Conservation (phyloP, 2,797 vertebrate genomes). For the Clarias fuscus region DNA sequence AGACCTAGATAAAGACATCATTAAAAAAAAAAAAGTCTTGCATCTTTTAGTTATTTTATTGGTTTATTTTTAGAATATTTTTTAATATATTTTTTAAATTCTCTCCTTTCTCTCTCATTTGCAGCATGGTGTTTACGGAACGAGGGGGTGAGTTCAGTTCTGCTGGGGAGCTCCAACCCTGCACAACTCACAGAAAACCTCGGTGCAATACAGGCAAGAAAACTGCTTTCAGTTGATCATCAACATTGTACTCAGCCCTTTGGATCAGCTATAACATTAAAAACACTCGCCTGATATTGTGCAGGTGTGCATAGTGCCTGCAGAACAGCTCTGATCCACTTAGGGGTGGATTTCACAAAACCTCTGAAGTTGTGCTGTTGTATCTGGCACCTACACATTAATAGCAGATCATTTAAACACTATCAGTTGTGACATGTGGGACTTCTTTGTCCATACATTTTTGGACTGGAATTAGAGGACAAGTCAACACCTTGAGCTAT, state of each 20-base stretch:
- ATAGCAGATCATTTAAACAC: too few species aligned
- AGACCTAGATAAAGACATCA: not conserved
- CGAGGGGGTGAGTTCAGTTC: slow-evolving; percentile 95
- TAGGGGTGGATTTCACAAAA: too few species aligned
- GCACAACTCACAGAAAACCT: slow-evolving; percentile 95
- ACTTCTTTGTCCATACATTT: too few species aligned
- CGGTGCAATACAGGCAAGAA: slow-evolving; percentile 90
- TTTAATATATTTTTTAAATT: not conserved
- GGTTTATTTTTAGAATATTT: not conserved
- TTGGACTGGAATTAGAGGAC: too few species aligned
- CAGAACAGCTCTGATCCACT: too few species aligned
- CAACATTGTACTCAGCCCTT: not conserved
- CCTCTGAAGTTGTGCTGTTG: too few species aligned
- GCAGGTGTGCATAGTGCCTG: too few species aligned
- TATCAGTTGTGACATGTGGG: too few species aligned
- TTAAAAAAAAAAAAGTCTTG: not conserved
- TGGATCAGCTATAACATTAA: too few species aligned
- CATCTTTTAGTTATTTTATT: not conserved
- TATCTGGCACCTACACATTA: too few species aligned
- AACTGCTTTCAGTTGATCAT: not conserved
- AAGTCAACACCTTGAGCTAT: too few species aligned
- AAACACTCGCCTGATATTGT: too few species aligned
- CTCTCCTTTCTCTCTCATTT: not conserved
- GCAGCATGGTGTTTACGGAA: slow-evolving; percentile 97
- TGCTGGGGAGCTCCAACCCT: slow-evolving; percentile 92